phyloP scores from a whole-genome alignment of 2,888 invertebrate species.

The Callosobruchus maculatus region DNA sequence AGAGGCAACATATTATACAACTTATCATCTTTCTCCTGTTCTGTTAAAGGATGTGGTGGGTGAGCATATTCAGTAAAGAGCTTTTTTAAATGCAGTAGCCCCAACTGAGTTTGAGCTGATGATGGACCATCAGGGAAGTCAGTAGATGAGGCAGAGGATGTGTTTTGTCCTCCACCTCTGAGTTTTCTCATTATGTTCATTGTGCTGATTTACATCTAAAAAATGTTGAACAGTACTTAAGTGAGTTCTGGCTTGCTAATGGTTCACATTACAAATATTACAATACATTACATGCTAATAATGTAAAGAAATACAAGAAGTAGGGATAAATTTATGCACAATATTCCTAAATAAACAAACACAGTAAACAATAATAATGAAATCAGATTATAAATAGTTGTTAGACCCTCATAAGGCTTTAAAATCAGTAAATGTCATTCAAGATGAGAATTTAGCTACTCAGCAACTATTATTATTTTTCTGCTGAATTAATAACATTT shows the following conservation, averaged over 20 bases:
- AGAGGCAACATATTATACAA: constrained; percentile 96
- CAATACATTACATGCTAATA: no score
- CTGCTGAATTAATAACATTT: background rate
- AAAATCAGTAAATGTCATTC: no score
- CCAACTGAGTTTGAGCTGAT: constrained; percentile 81
- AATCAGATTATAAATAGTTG: background rate
- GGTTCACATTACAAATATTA: no score
- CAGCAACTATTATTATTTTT: background rate
- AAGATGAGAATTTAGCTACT: no score
- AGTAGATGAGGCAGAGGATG: constrained; percentile 50
- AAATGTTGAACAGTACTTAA: background rate
- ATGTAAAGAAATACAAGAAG: background rate
- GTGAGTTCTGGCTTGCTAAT: no score
- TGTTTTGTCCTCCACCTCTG: constrained; percentile 59
- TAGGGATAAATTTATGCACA: no score
- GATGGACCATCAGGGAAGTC: constrained; percentile 60
- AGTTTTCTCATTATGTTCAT: constrained; percentile 95
- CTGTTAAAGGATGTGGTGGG: constrained; percentile 75
- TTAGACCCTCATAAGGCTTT: no score
- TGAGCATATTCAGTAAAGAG: constrained; percentile 93
- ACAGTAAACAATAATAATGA: no score
- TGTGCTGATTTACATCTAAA: constrained; percentile 4
- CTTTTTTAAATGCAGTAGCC: constrained; percentile 94
- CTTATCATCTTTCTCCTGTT: constrained; percentile 85
- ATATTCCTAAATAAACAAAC: background rate